Percentiles rank a stretch among this genome's conserved stretches.
phyloP scores from a whole-genome alignment of 2,888 invertebrate species.

The Eupithecia abbreviata region DNA sequence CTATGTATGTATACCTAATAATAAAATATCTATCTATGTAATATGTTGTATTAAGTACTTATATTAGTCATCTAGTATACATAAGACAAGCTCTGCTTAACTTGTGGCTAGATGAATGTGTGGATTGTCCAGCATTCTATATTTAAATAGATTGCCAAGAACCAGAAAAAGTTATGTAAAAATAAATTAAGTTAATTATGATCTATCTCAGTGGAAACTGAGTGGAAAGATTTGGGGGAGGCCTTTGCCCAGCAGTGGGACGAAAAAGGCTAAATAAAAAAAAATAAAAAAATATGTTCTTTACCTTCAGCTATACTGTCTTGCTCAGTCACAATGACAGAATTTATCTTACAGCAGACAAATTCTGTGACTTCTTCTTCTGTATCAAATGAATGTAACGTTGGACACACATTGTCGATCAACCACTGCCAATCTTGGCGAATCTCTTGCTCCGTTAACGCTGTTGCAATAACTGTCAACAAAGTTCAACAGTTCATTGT shows the following conservation, averaged over 20 bases:
- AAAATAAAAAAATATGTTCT: background rate
- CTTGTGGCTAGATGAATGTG: too few relatives aligned
- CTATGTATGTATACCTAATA: too few relatives aligned
- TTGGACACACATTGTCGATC: slow-evolving; percentile 92
- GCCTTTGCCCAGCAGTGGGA: too few relatives aligned
- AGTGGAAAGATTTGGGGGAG: too few relatives aligned
- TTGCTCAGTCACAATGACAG: slow-evolving; percentile 92
- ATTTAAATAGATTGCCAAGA: background rate
- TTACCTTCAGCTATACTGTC: slow-evolving; percentile 84
- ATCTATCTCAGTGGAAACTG: background rate
- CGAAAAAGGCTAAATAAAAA: too few relatives aligned
- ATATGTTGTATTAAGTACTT: too few relatives aligned
- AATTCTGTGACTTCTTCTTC: slow-evolving; percentile 98
- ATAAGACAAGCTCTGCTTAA: too few relatives aligned
- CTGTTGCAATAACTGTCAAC: slow-evolving; percentile 92
- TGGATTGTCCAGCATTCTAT: too few relatives aligned
- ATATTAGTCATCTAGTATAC: too few relatives aligned
- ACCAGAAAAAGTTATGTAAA: background rate
- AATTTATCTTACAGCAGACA: slow-evolving; percentile 97
- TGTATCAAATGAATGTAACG: slow-evolving; percentile 94
- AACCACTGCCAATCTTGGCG: slow-evolving; percentile 97
- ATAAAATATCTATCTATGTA: too few relatives aligned
- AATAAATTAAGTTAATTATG: background rate
- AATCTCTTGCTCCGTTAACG: slow-evolving; percentile 94
- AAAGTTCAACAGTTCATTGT: background rate